A percentile compares a stretch with the other conserved stretches of the same genome.
Conservation (phyloP, 1,140 invertebrate genomes). For the Drosophila nigromelanica region DNA sequence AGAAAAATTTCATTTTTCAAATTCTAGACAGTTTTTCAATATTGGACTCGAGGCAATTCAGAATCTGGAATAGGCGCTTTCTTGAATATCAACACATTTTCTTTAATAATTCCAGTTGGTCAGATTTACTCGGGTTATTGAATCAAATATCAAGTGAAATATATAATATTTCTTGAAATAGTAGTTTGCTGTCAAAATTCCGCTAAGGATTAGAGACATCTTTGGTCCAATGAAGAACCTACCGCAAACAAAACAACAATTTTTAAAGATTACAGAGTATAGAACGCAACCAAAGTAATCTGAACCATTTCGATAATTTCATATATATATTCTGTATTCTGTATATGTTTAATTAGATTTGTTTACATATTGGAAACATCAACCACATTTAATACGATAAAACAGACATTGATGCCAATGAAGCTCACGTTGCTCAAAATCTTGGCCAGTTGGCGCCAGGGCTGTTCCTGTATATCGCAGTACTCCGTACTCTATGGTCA, state of each 20-base stretch:
- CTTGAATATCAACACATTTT: too few species aligned
- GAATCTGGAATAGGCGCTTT: neutral
- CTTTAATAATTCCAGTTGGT: too few species aligned
- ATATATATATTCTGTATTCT: neutral
- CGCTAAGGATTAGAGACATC: too few species aligned
- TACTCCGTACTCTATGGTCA: conserved; percentile 49
- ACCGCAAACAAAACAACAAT: too few species aligned
- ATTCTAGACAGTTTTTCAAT: conserved; percentile 5
- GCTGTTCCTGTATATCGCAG: conserved; percentile 57
- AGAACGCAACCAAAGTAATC: too few species aligned
- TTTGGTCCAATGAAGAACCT: too few species aligned
- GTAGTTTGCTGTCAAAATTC: too few species aligned
- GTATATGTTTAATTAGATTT: neutral
- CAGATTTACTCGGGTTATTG: too few species aligned
- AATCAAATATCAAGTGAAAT: too few species aligned
- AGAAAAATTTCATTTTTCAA: conserved; percentile 70
- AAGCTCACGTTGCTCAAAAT: conserved; percentile 64
- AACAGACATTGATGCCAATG: conserved; percentile 44
- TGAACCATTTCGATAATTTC: too few species aligned
- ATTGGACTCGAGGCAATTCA: neutral
- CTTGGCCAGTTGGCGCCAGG: conserved; percentile 73
- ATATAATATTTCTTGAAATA: too few species aligned
- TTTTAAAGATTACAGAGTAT: too few species aligned
- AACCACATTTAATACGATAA: conserved; percentile 26
- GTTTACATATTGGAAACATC: neutral